Percentiles rank a stretch among this genome's conserved stretches.
Conservation (phyloP, 2,888 invertebrate species). For the Cyaniris semiargus region DNA sequence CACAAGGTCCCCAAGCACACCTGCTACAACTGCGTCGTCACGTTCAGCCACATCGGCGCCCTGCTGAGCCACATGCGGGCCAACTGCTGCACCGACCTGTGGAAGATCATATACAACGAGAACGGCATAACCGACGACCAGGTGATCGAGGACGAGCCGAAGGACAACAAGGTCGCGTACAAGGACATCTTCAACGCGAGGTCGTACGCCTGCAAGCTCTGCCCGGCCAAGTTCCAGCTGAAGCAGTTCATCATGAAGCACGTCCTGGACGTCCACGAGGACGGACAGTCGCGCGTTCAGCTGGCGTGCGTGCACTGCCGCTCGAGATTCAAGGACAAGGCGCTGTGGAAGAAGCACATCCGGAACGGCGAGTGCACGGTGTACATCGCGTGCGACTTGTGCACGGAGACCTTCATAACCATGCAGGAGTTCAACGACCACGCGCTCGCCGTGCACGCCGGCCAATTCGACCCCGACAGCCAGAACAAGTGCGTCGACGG, state of each 20-base stretch:
- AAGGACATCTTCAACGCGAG: constrained; percentile 77
- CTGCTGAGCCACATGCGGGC: constrained; percentile 76
- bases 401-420: constrained; percentile 67
- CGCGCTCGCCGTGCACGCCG: constrained; percentile 69
- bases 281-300: constrained; percentile 68
- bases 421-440: constrained; percentile 76
- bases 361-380: constrained; percentile 81
- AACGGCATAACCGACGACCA: constrained; percentile 73
- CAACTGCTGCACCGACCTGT: constrained; percentile 72
- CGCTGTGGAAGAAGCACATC: constrained; percentile 71
- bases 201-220: constrained; percentile 75
- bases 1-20: constrained; percentile 82
- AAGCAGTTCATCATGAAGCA: constrained; percentile 79
- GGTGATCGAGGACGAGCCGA: constrained; percentile 68
- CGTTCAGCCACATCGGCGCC: constrained; percentile 77
- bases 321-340: constrained; percentile 68
- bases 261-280: constrained; percentile 73
- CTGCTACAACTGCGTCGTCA: constrained; percentile 82
- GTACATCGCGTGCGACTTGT: constrained; percentile 78
- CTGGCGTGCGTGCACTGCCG: constrained; percentile 72
- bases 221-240: constrained; percentile 75
- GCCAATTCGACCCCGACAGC: constrained; percentile 67
- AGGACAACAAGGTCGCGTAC: constrained; percentile 64
- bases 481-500: constrained; percentile 71
- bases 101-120: constrained; percentile 76